Percentiles rank a stretch among this genome's conserved stretches.
These are phyloP conservation scores for Thalpophila matura DNA, from an alignment of 2,888 invertebrate species.

Conservation along the genomic window DNA sequence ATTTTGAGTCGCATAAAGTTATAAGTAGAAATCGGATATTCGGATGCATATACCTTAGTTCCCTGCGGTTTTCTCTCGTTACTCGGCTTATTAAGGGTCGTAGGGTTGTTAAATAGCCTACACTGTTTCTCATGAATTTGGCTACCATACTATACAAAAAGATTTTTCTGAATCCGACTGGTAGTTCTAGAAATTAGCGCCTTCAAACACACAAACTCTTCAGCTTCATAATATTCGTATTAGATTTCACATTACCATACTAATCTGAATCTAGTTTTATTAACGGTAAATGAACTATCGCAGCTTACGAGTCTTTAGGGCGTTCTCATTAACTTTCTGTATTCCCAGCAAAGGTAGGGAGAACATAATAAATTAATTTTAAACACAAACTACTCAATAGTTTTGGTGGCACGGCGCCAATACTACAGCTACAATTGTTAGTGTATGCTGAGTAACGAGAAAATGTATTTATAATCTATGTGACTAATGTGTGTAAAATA, in stretches of 20 bases:
- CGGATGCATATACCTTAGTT: no score
- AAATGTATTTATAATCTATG: constrained; percentile 56
- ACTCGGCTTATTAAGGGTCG: no score
- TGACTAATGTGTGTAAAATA: constrained; percentile 43
- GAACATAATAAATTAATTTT: constrained; percentile 50
- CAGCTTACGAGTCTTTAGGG: no score
- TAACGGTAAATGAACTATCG: neutral
- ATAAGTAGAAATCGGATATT: no score
- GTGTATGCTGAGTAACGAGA: constrained; percentile 52
- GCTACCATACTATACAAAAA: no score
- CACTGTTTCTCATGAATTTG: no score
- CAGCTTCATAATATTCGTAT: no score
- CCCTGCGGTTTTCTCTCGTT: no score
- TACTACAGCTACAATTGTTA: constrained; percentile 51
- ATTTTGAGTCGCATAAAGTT: no score
- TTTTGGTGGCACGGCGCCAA: constrained; percentile 59
- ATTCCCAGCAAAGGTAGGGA: constrained; percentile 24
- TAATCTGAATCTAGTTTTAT: constrained; percentile 19
- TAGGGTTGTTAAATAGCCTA: no score
- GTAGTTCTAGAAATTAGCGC: neutral
- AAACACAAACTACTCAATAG: constrained; percentile 58
- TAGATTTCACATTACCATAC: constrained; percentile 5
- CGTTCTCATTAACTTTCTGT: neutral
- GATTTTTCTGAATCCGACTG: constrained; percentile 1
- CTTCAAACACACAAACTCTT: no score